Conservation (phyloP, 2,113 vertebrate genomes). For the Boleophthalmus pectinirostris region DNA sequence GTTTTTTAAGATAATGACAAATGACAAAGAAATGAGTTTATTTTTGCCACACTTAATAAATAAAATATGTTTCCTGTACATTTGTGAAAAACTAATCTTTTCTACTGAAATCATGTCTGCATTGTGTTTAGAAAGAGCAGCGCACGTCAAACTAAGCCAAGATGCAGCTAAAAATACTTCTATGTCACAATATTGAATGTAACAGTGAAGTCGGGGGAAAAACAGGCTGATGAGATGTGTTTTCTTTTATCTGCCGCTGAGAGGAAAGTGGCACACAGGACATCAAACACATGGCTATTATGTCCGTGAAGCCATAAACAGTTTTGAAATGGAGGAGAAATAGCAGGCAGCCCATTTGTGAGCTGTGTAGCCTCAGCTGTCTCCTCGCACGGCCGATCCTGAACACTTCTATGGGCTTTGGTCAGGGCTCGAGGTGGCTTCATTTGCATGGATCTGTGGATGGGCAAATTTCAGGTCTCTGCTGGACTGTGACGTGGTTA, state of each 20-base stretch:
- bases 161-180: constrained; percentile 12
- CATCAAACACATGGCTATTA: constrained; percentile 64
- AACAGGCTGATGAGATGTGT: constrained; percentile 25
- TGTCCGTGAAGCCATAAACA: constrained; percentile 49
- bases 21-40: neutral
- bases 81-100: neutral
- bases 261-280: constrained; percentile 33
- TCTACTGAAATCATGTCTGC: neutral
- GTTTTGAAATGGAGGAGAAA: constrained; percentile 66
- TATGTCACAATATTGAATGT: constrained; percentile 31
- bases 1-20: neutral
- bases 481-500: constrained; percentile 70
- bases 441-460: constrained; percentile 64
- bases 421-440: constrained; percentile 55
- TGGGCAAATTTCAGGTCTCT: constrained; percentile 72
- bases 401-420: constrained; percentile 61
- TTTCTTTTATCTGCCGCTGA: constrained; percentile 37
- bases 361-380: constrained; percentile 51
- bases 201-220: constrained; percentile 21
- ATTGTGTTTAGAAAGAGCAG: constrained; percentile 8
- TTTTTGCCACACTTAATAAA: neutral
- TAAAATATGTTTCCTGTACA: neutral
- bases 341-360: constrained; percentile 48
- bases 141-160: constrained; percentile 9
- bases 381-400: constrained; percentile 53